Base-by-base conservation (phyloP, 2,113 vertebrate species). In the Cynopterus brachyotis region DNA sequence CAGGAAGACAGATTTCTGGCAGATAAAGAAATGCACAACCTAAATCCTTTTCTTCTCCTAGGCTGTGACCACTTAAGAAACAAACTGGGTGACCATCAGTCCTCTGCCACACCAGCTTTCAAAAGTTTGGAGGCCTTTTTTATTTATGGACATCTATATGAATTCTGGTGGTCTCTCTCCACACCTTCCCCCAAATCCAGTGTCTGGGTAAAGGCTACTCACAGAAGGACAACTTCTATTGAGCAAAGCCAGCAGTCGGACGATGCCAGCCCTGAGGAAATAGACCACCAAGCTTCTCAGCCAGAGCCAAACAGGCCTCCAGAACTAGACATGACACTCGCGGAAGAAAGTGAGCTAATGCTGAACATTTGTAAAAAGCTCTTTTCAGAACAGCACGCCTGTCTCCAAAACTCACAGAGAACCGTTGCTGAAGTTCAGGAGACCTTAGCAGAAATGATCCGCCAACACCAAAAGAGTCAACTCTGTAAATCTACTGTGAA, bases 131-230 rank as follows among this genome's bases (percentile, higher is more conserved):
- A 99, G 97, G 99, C 99, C 42, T 99, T 99, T 35, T 96, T 99
- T 85, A 97, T 96, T 50, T 99, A 99, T 8, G 98, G 99, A 24
- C 97, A 91, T 17, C 96, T 99, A 22, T 99, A 99, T 73, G 97
- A 99, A 12, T 75, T 98, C 76, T 99, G 99, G 99, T 99, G 99
- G 99, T 98, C 97, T 16, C 26, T 78, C 53, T 96, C 95, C 57
- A 67, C 64, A 55, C 89, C 85, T 22, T 75, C 45, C 62, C 57
- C 73, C 3, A 62, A 57, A 50, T 96, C 60, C 66, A 96, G 9
- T 16, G 7, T 91, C 79, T 93, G 94, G 95, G 78, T 70, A 0
- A 85, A 40, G 35, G 50, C 78, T 45, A 40, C 35, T 32, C 83
- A 83, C 12, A 28, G 30, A n/a, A 88, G 55, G 66, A 84, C 30